These are phyloP conservation scores for Leuctra nigra DNA, from an alignment of 2,888 invertebrate genomes.

Conservation along the genomic window DNA sequence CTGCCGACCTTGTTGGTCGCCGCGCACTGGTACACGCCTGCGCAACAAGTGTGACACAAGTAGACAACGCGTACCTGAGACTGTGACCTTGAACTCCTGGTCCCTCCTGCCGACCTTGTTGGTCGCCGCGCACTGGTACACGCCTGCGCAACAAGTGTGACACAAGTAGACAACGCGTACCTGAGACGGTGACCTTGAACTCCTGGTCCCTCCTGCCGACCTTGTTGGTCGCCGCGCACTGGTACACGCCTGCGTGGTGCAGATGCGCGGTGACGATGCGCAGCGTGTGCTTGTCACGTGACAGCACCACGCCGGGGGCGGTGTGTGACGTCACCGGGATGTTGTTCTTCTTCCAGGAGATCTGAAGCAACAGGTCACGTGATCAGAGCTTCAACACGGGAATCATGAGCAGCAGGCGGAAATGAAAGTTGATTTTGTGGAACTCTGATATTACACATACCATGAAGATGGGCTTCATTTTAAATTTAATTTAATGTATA, in stretches of 20 bases:
- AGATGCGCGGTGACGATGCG: conserved; percentile 36
- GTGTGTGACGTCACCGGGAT: conserved; percentile 31
- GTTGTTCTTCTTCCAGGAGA: conserved; percentile 31
- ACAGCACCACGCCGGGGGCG: conserved; percentile 30
- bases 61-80: no score
- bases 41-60: no score
- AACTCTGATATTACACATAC: no score
- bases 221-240: conserved; percentile 41
- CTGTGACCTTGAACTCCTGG: conserved; percentile 31
- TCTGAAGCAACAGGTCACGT: conserved; percentile 1
- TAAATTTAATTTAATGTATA: no score
- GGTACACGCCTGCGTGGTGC: conserved; percentile 41
- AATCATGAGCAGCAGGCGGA: no score
- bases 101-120: conserved; percentile 39
- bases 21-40: conserved; percentile 41
- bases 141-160: no score
- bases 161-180: no score
- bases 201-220: conserved; percentile 35
- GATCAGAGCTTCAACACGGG: no score
- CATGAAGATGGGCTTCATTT: no score
- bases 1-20: conserved; percentile 41
- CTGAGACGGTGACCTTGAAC: conserved; percentile 32
- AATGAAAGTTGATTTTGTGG: no score
- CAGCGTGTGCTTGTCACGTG: conserved; percentile 29
- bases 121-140: conserved; percentile 41